Percentiles rank a stretch among this genome's conserved stretches.
Evolutionary conservation across 2,113 vertebrate species (phyloP).

Genomic region (Propithecus coquereli): DNA sequence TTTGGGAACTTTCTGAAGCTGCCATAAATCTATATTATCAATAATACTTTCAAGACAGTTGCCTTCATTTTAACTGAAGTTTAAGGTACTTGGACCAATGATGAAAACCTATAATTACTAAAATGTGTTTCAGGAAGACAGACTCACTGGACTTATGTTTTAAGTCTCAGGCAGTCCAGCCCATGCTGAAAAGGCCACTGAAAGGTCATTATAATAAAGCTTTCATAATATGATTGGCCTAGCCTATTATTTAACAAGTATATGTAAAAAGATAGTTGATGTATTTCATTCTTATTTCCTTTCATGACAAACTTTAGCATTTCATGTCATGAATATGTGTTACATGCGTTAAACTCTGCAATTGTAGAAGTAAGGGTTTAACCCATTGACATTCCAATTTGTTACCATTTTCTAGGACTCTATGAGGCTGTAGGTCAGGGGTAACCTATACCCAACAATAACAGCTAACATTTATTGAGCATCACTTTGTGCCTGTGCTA

Average conservation of each 20-base stretch:
- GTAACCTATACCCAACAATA: not conserved
- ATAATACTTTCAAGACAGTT: not conserved
- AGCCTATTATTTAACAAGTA: not conserved
- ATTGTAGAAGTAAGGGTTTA: not conserved
- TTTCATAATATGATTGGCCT: not conserved
- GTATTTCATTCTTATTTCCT: slow-evolving; percentile 23
- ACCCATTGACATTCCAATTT: not conserved
- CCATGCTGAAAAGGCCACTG: not conserved
- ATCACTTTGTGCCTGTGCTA: not conserved
- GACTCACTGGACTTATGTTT: not conserved
- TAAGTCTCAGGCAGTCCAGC: not conserved
- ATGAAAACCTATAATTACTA: not conserved
- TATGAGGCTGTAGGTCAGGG: not conserved
- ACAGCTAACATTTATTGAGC: not conserved
- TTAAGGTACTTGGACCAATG: not conserved
- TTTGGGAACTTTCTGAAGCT: not conserved
- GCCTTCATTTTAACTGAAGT: not conserved
- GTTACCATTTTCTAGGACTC: not conserved
- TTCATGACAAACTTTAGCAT: not conserved
- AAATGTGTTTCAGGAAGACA: not conserved
- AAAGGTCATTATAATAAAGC: not conserved
- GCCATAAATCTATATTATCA: not conserved
- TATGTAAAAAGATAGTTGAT: not conserved
- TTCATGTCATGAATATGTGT: not conserved
- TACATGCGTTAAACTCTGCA: not conserved